Evolutionary conservation across 2,113 vertebrate genomes (phyloP).

Genomic region (Balaenoptera acutorostrata): DNA sequence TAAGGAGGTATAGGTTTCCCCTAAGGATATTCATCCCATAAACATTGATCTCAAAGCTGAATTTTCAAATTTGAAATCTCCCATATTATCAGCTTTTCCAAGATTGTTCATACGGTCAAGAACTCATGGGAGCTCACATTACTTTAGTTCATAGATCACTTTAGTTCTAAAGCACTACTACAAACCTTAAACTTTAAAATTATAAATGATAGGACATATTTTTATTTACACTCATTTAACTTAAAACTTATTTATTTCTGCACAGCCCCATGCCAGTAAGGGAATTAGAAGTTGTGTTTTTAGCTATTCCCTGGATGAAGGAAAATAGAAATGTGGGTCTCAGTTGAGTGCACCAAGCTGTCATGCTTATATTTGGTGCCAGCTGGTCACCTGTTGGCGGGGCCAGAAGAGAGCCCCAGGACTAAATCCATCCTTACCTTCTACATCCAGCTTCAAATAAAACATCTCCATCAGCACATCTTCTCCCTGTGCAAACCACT

Average conservation of each 20-base stretch:
- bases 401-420: not conserved
- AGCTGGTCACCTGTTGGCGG: conserved; percentile 30
- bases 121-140: not conserved
- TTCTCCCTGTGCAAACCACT: not conserved
- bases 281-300: not conserved
- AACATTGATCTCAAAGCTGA: not conserved
- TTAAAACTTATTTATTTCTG: conserved; percentile 30
- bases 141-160: not conserved
- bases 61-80: not conserved
- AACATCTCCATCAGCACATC: not conserved
- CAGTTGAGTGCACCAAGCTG: conserved; percentile 27
- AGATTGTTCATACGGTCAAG: not conserved
- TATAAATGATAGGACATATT: not conserved
- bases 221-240: not conserved
- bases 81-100: not conserved
- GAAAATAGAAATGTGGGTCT: conserved; percentile 14
- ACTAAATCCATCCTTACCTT: not conserved
- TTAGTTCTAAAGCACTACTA: not conserved
- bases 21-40: not conserved
- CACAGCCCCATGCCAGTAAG: not conserved
- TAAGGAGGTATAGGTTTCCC: not conserved
- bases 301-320: not conserved
- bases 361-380: not conserved
- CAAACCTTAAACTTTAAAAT: not conserved
- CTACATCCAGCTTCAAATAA: not conserved